Evolutionary conservation across 2,888 invertebrate genomes (phyloP).

Genomic region (Cylindroiulus punctatus): DNA sequence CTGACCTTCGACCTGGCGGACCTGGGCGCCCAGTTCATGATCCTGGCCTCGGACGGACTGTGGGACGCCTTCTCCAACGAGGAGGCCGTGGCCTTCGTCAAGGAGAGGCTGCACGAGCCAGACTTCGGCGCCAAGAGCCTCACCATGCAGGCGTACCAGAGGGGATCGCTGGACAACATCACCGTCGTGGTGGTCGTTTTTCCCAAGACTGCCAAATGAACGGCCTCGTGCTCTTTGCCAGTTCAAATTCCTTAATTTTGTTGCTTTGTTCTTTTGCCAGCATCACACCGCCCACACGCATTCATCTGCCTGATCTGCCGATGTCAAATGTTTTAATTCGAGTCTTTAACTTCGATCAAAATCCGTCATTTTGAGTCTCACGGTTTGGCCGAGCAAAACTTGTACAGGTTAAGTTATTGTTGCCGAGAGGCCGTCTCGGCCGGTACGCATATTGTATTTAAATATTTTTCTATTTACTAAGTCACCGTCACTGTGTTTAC

Average conservation of each 20-base stretch:
- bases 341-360: too few species aligned
- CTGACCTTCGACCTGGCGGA: slow-evolving; percentile 87
- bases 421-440: not conserved
- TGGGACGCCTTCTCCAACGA: slow-evolving; percentile 97
- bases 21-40: slow-evolving; percentile 78
- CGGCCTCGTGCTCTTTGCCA: not conserved
- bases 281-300: too few species aligned
- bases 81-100: slow-evolving; percentile 89
- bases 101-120: slow-evolving; percentile 84
- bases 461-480: not conserved
- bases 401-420: not conserved
- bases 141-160: slow-evolving; percentile 87
- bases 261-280: not conserved
- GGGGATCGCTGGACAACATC: slow-evolving; percentile 94
- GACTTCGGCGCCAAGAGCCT: slow-evolving; percentile 92
- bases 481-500: too few species aligned
- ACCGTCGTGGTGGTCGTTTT: slow-evolving; percentile 91
- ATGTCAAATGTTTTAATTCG: too few species aligned
- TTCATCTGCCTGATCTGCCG: not conserved
- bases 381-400: too few species aligned
- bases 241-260: not conserved
- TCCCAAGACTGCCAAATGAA: not conserved
- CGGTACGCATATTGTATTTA: not conserved
- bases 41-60: slow-evolving; percentile 93
- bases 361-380: too few species aligned